Conservation (phyloP, 2,797 vertebrate species). For the Neosalanx taihuensis region DNA sequence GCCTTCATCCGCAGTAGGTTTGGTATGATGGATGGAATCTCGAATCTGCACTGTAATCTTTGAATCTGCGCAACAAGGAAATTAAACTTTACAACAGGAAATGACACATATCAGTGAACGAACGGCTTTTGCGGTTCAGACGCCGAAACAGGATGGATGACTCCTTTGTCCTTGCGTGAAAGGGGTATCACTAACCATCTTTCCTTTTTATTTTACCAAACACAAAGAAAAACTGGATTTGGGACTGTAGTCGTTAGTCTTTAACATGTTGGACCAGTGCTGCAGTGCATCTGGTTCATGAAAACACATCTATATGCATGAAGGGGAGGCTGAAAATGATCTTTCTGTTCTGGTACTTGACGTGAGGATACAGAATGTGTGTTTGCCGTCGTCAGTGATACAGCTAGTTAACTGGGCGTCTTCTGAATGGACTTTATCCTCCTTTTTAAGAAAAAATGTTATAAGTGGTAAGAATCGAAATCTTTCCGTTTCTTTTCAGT, state of each 20-base stretch:
- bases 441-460: slow-evolving; percentile 31
- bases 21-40: neutral
- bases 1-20: neutral
- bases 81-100: slow-evolving; percentile 24
- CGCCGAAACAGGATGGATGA: slow-evolving; percentile 20
- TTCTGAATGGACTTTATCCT: neutral
- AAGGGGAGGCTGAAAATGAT: slow-evolving; percentile 11
- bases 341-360: slow-evolving; percentile 5
- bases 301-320: slow-evolving; percentile 9
- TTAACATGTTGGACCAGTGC: neutral
- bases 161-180: neutral
- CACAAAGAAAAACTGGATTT: neutral
- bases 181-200: slow-evolving; percentile 16
- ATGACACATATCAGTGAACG: neutral
- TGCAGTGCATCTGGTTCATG: slow-evolving; percentile 12
- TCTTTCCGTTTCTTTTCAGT: slow-evolving; percentile 44
- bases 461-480: slow-evolving; percentile 40
- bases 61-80: slow-evolving; percentile 23
- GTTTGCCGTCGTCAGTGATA: neutral
- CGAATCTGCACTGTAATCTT: slow-evolving; percentile 16
- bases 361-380: slow-evolving; percentile 1
- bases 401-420: too few species aligned
- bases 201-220: neutral
- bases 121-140: slow-evolving; percentile 18
- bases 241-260: slow-evolving; percentile 5